Percentiles rank a stretch among this genome's conserved stretches.
Conservation (phyloP, 1,140 invertebrate species). For the Liolophura sinensis region DNA sequence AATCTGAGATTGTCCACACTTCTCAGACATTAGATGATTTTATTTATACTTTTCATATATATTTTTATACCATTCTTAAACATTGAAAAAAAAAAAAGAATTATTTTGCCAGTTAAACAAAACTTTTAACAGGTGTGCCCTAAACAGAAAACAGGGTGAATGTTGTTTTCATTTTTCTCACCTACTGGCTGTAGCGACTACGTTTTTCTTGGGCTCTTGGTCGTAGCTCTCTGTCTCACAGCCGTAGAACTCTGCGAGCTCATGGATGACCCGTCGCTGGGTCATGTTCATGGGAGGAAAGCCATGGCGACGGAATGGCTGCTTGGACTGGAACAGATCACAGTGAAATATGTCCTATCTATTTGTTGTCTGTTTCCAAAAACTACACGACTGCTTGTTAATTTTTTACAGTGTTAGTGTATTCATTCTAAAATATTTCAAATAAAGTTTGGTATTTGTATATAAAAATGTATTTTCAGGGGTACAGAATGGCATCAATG, state of each 20-base stretch:
- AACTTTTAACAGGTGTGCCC: not conserved
- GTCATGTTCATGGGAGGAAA: constrained; percentile 92
- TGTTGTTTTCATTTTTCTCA: constrained; percentile 23
- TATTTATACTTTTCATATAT: too few relatives aligned
- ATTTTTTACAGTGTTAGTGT: too few relatives aligned
- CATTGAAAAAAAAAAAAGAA: too few relatives aligned
- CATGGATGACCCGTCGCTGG: constrained; percentile 88
- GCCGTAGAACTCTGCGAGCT: constrained; percentile 92
- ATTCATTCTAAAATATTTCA: not conserved
- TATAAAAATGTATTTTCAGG: too few relatives aligned
- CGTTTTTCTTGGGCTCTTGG: constrained; percentile 90
- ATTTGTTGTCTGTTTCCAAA: constrained; percentile 2
- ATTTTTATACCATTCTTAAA: too few relatives aligned
- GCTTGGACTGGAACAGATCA: constrained; percentile 69
- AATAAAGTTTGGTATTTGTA: too few relatives aligned
- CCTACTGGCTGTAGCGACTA: constrained; percentile 87
- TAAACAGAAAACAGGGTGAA: not conserved
- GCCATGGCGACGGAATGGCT: constrained; percentile 82
- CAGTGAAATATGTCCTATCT: constrained; percentile 5
- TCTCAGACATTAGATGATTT: too few relatives aligned
- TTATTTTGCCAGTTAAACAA: not conserved
- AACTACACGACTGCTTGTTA: too few relatives aligned
- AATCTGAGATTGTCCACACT: too few relatives aligned
- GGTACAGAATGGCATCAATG: too few relatives aligned
- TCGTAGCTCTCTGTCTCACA: constrained; percentile 92